These are phyloP conservation scores for human (Homo sapiens) DNA, from an alignment of 2,113 vertebrate species.

Conservation along the genomic window DNA sequence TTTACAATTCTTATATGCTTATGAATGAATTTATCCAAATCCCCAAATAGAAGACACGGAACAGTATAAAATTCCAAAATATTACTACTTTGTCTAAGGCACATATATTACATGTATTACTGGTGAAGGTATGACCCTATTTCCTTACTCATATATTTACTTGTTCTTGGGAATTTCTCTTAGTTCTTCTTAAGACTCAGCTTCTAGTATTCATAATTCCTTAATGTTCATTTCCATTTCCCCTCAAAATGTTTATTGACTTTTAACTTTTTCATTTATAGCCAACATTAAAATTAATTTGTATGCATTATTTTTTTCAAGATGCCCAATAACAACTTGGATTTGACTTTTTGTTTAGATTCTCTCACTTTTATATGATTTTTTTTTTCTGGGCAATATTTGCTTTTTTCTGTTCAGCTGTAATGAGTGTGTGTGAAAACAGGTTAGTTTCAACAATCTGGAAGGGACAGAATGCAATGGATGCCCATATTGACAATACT, in stretches of 20 bases:
- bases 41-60: not conserved
- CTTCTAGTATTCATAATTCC: not conserved
- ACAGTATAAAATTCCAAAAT: constrained; percentile 13
- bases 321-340: not conserved
- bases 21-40: constrained; percentile 36
- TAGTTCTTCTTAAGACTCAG: not conserved
- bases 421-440: not conserved
- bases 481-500: not conserved
- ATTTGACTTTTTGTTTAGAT: constrained; percentile 47
- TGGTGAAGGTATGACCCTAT: not conserved
- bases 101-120: not conserved
- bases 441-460: not conserved
- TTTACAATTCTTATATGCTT: constrained; percentile 31
- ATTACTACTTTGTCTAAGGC: not conserved
- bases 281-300: constrained; percentile 34
- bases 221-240: constrained; percentile 45
- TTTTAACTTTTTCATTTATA: constrained; percentile 41
- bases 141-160: not conserved
- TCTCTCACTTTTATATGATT: constrained; percentile 6
- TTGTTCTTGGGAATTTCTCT: not conserved
- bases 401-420: constrained; percentile 22
- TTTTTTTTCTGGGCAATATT: not conserved
- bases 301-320: not conserved
- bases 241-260: not conserved
- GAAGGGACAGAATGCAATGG: not conserved